Percentiles rank a stretch among this genome's conserved stretches.
Evolutionary conservation across 2,113 vertebrate species (phyloP).

Genomic region (Ginglymostoma cirratum): DNA sequence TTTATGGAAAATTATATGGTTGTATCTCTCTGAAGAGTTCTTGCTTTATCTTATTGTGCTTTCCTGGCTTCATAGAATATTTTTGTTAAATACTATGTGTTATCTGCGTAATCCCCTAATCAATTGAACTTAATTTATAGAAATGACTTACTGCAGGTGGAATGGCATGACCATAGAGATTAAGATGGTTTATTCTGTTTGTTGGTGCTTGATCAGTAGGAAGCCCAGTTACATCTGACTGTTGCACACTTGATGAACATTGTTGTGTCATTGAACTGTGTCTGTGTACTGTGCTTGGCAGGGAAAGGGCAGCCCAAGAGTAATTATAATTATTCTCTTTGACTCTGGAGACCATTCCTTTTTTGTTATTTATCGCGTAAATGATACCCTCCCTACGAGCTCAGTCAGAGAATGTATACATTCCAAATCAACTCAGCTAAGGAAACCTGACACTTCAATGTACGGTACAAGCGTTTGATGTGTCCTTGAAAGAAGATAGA

Average conservation of each 20-base stretch:
- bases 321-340: constrained; percentile 58
- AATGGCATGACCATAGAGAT: background rate
- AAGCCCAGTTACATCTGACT: background rate
- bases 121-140: background rate
- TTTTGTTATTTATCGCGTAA: constrained; percentile 67
- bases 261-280: constrained; percentile 53
- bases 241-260: constrained; percentile 40
- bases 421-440: constrained; percentile 62
- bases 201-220: background rate
- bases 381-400: constrained; percentile 61
- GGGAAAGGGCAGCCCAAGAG: constrained; percentile 59
- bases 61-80: background rate
- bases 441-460: constrained; percentile 63
- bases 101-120: background rate
- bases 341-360: constrained; percentile 50
- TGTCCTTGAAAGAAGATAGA: constrained; percentile 52
- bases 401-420: constrained; percentile 51
- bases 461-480: constrained; percentile 54
- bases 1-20: background rate
- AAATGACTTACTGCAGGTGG: constrained; percentile 1
- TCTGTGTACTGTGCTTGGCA: constrained; percentile 58
- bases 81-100: background rate
- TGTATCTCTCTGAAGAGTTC: background rate
- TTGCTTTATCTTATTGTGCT: background rate
- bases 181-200: constrained; percentile 10